Base-by-base conservation (phyloP, 1,140 invertebrate species). In the Drosophila yakuba region DNA sequence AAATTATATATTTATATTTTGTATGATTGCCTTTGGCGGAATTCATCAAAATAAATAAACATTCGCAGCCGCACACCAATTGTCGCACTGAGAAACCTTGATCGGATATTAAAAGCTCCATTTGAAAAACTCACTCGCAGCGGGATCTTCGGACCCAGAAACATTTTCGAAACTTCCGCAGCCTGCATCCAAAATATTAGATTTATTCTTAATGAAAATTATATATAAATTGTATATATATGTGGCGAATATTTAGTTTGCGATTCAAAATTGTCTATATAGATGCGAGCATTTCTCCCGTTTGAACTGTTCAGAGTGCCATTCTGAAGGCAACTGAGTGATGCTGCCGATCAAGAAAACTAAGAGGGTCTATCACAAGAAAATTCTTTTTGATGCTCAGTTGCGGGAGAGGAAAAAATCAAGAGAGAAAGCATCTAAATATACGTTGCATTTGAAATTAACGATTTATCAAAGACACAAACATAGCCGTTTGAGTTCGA, bases 41-140 rank as follows among this genome's bases (percentile, higher is more conserved):
- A 52, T 55, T 55, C 55, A 74, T 74, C 66, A 74, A 74, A 75
- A 63, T 36, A 51, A 52, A 66, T 47, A 66, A 66, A 74, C 44
- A 74, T 12, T 64, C 43, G 43, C 50, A 15, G 43, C 8, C 32
- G 23, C 67, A 36, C 62, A 55, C 35, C 51, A 71, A 69, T 69
- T 71, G 63, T 67, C 35, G 25, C 59, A 20, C 17, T 8, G 32
- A 17, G 43, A 32, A 68, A 69, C 67, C 64, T 74, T 75, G 38
- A 50, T 74, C n/a, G 47, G 28, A 45, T 54, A 75, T 45, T 38
- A 75, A 51, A 51, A n/a, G 45, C 25, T 69, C 15, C 25, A 25
- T 15, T 39, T 20, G 10, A 48, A 41, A 48, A 50, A 77, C 74
- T 77, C 51, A 77, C 74, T 76, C 55, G 63, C 74, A 77, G 11